Percentiles rank a stretch among this genome's conserved stretches.
These are phyloP conservation scores for Cranoglanis bouderius DNA, from an alignment of 2,113 vertebrate genomes.

Conservation along the genomic window DNA sequence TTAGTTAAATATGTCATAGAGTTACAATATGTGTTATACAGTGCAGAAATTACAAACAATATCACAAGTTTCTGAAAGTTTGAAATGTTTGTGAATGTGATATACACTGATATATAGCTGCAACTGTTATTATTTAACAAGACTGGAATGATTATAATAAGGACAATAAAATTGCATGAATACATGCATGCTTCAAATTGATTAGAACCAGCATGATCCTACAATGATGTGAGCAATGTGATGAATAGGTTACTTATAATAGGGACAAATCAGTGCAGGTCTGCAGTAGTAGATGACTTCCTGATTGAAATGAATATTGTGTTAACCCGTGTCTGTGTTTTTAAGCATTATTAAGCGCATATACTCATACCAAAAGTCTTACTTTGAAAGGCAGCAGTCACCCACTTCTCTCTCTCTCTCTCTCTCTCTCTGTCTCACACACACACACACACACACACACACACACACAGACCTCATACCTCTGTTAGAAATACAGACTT, in stretches of 20 bases:
- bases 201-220: neutral
- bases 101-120: neutral
- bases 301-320: neutral
- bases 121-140: neutral
- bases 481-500: conserved; percentile 15
- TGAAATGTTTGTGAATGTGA: neutral
- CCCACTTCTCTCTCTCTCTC: neutral
- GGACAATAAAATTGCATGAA: neutral
- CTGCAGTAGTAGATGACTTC: neutral
- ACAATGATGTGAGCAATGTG: neutral
- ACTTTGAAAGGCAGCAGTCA: neutral
- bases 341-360: neutral
- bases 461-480: neutral
- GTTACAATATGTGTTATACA: neutral
- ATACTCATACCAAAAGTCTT: neutral
- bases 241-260: neutral
- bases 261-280: neutral
- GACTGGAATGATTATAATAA: neutral
- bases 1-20: neutral
- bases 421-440: neutral
- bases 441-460: neutral
- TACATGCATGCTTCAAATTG: neutral
- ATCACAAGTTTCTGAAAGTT: neutral
- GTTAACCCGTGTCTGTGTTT: neutral
- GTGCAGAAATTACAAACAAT: neutral